phyloP scores from a whole-genome alignment of 2,888 invertebrate species.

The Hemistola chrysoprasaria region DNA sequence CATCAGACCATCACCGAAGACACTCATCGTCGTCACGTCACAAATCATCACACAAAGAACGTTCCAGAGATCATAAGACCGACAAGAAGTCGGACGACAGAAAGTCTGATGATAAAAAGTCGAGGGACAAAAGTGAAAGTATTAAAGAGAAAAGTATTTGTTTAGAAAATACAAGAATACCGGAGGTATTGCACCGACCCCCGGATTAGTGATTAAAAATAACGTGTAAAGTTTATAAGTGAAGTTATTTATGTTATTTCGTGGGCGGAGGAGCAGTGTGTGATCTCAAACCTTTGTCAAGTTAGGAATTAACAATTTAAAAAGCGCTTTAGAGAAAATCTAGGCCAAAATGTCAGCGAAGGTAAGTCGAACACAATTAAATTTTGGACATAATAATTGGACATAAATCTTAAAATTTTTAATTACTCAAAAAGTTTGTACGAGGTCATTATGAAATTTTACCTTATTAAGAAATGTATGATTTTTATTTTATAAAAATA shows the following conservation, averaged over 20 bases:
- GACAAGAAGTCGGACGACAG: conserved; percentile 54
- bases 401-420: no score
- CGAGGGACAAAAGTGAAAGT: conserved; percentile 34
- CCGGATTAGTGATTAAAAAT: conserved; percentile 53
- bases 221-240: conserved; percentile 11
- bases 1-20: conserved; percentile 51
- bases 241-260: conserved; percentile 17
- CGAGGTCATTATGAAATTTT: no score
- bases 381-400: no score
- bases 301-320: no score
- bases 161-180: conserved; percentile 36
- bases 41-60: conserved; percentile 51
- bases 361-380: no score
- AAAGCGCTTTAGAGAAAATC: no score
- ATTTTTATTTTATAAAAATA: no score
- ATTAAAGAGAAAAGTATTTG: conserved; percentile 30
- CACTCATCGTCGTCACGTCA: conserved; percentile 65
- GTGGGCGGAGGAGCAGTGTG: conserved; percentile 15
- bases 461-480: no score
- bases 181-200: conserved; percentile 54
- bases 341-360: no score
- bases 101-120: conserved; percentile 47
- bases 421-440: no score
- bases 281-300: conserved; percentile 14
- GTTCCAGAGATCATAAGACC: conserved; percentile 53